Evolutionary conservation across 2,888 invertebrate genomes (phyloP).

Genomic region (Parnassius smintheus): DNA sequence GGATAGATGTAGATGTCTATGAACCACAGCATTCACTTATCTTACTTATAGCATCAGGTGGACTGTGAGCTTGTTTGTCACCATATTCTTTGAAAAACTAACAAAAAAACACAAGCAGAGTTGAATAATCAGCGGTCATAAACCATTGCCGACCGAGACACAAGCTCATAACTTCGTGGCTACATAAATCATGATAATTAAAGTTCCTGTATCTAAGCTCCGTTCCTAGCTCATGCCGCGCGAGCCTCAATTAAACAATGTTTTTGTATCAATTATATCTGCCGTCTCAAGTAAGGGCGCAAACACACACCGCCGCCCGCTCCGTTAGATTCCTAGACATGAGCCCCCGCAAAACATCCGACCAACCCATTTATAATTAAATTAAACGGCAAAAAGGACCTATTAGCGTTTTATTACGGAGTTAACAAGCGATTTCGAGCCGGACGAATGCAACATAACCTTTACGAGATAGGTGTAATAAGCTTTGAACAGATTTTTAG

Average conservation of each 20-base stretch:
- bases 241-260: slow-evolving; percentile 35
- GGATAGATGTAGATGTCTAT: too few species aligned
- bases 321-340: slow-evolving; percentile 1
- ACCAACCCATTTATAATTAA: slow-evolving; percentile 22
- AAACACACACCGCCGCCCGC: slow-evolving; percentile 9
- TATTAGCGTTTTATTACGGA: slow-evolving; percentile 30
- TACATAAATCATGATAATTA: neutral
- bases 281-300: neutral
- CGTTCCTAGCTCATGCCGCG: slow-evolving; percentile 11
- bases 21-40: too few species aligned
- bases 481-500: slow-evolving; percentile 2
- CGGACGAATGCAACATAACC: slow-evolving; percentile 10
- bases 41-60: too few species aligned
- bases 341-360: neutral
- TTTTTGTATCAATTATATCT: slow-evolving; percentile 40
- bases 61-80: too few species aligned
- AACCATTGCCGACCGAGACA: neutral
- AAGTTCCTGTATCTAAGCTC: neutral
- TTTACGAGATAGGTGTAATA: neutral
- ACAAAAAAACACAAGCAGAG: too few species aligned
- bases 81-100: too few species aligned
- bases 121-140: neutral
- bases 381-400: slow-evolving; percentile 28
- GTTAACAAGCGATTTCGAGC: slow-evolving; percentile 28
- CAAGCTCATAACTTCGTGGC: neutral